Percentiles rank a stretch among this genome's conserved stretches.
Conservation (phyloP, 64 coral and sea anemone genomes). For the Pocillopora verrucosa region DNA sequence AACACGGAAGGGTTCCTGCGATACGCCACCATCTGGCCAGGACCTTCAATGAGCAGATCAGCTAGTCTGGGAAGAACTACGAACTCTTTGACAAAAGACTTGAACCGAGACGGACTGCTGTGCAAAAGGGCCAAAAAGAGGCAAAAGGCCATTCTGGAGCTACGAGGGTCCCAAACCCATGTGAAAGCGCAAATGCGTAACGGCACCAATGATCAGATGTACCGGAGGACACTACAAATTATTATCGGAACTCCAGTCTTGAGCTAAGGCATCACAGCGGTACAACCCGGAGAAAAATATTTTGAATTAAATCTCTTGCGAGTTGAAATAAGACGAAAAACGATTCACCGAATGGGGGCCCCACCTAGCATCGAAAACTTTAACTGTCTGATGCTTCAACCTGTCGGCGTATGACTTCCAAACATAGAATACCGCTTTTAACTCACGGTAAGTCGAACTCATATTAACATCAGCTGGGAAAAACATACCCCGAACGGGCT, state of each 20-base stretch:
- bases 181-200: constrained; percentile 39
- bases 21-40: constrained; percentile 40
- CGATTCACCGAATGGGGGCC: constrained; percentile 56
- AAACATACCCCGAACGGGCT: too few species aligned
- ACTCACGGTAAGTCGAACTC: constrained; percentile 26
- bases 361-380: constrained; percentile 50
- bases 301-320: constrained; percentile 52
- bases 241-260: too few species aligned
- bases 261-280: too few species aligned
- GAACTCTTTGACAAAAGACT: constrained; percentile 40
- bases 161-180: constrained; percentile 44
- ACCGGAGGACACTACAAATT: constrained; percentile 64
- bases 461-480: constrained; percentile 20
- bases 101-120: constrained; percentile 8
- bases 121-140: constrained; percentile 66
- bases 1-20: constrained; percentile 39
- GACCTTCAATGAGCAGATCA: constrained; percentile 66
- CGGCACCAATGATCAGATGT: constrained; percentile 33
- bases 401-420: background rate
- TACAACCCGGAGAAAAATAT: too few species aligned
- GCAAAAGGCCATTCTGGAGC: constrained; percentile 54
- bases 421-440: constrained; percentile 33
- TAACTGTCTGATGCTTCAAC: constrained; percentile 36
- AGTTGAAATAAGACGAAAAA: constrained; percentile 44
- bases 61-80: constrained; percentile 57